phyloP scores from a whole-genome alignment of 2,888 invertebrate species.

The Plutella xylostella region DNA sequence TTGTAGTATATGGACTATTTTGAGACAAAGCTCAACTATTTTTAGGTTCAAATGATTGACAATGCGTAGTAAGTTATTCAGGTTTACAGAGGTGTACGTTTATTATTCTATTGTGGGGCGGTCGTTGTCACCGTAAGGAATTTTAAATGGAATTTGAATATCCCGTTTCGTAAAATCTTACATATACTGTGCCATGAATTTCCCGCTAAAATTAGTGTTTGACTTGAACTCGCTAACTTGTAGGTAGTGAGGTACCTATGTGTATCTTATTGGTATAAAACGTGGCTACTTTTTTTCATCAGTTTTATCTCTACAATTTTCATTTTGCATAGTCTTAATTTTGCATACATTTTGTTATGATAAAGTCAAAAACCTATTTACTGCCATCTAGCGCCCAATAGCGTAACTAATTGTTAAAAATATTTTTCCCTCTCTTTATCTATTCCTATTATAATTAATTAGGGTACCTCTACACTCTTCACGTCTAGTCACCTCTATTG shows the following conservation, averaged over 20 bases:
- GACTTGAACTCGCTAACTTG: background rate
- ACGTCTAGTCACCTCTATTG: too few relatives aligned
- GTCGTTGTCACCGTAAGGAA: too few relatives aligned
- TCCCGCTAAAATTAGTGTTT: background rate
- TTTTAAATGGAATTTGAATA: too few relatives aligned
- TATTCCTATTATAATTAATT: too few relatives aligned
- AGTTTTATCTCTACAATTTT: background rate
- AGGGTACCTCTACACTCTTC: too few relatives aligned
- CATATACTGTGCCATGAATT: background rate
- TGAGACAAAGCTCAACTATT: constrained; percentile 52
- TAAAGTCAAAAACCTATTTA: constrained; percentile 14
- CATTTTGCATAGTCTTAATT: background rate
- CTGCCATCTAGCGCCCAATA: constrained; percentile 55
- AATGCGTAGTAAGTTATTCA: background rate
- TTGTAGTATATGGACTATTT: constrained; percentile 56
- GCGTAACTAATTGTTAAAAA: constrained; percentile 34
- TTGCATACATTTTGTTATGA: background rate
- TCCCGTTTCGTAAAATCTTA: background rate
- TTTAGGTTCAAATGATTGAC: constrained; percentile 20
- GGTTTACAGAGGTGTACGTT: background rate
- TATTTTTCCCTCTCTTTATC: too few relatives aligned
- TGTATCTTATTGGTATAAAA: background rate
- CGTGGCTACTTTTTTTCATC: background rate
- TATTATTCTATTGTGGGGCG: too few relatives aligned
- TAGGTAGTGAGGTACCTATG: background rate